These are phyloP conservation scores for Oscheius sp. DNA, from an alignment of 1,140 invertebrate species.

Conservation along the genomic window DNA sequence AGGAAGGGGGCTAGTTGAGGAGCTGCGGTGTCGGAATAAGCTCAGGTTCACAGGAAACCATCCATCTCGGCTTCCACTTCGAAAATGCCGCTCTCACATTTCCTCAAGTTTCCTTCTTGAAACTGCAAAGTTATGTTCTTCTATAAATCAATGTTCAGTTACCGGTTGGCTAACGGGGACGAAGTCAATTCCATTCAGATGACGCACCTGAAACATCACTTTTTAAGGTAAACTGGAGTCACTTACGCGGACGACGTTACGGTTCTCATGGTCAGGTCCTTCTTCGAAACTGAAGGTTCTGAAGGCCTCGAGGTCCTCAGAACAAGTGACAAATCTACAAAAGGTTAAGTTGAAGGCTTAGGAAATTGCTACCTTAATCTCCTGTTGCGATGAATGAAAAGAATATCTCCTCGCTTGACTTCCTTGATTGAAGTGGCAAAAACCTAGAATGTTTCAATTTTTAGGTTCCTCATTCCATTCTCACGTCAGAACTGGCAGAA, in stretches of 20 bases:
- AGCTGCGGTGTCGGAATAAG: neutral
- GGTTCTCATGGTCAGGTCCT: conserved; percentile 47
- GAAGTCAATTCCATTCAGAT: neutral
- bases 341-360: conserved; percentile 10
- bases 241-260: neutral
- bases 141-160: neutral
- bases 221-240: no score
- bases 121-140: neutral
- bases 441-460: conserved; percentile 6
- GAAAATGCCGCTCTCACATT: conserved; percentile 32
- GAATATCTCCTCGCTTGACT: conserved; percentile 49
- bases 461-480: neutral
- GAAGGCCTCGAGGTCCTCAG: conserved; percentile 40
- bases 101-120: neutral
- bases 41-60: conserved; percentile 31
- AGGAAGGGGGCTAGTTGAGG: neutral
- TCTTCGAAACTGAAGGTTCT: conserved; percentile 50
- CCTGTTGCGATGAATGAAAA: conserved; percentile 47
- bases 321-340: conserved; percentile 12
- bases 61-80: conserved; percentile 41
- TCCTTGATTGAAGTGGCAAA: conserved; percentile 3
- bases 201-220: no score
- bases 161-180: neutral
- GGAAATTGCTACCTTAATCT: conserved; percentile 1
- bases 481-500: neutral